Percentiles rank a stretch among this genome's conserved stretches.
Conservation (phyloP, 2,113 vertebrate species). For the Periophthalmus modestus region DNA sequence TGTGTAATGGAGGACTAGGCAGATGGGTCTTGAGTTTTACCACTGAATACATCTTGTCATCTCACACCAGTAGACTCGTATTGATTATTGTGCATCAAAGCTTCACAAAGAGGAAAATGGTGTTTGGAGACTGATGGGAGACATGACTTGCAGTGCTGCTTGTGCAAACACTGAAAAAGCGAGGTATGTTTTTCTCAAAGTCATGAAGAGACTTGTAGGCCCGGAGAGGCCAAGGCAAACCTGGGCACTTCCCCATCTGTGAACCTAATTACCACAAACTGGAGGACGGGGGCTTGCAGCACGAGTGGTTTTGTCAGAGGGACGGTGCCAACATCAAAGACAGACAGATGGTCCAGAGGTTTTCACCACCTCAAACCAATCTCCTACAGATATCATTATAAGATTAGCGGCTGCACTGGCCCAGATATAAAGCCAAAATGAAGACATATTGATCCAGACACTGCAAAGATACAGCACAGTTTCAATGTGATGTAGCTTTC, state of each 20-base stretch:
- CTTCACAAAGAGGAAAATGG: neutral
- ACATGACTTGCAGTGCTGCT: neutral
- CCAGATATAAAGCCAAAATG: conserved; percentile 34
- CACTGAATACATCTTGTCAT: conserved; percentile 23
- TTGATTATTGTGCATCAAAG: conserved; percentile 10
- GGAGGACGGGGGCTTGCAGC: conserved; percentile 36
- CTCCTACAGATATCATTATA: conserved; percentile 38
- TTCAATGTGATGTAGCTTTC: conserved; percentile 14
- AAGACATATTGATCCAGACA: conserved; percentile 28
- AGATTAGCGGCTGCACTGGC: conserved; percentile 28
- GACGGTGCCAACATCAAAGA: conserved; percentile 48
- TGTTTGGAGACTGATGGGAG: neutral
- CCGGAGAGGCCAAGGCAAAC: conserved; percentile 40
- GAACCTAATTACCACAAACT: conserved; percentile 61
- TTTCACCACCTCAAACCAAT: conserved; percentile 52
- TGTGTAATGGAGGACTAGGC: conserved; percentile 27
- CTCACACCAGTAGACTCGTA: conserved; percentile 8
- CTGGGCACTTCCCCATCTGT: conserved; percentile 22
- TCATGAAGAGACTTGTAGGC: conserved; percentile 59
- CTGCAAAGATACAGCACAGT: conserved; percentile 17
- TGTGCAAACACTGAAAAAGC: conserved; percentile 26
- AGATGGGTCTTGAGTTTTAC: conserved; percentile 24
- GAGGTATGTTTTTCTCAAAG: conserved; percentile 35
- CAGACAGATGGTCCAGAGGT: conserved; percentile 60
- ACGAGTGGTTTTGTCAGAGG: conserved; percentile 40